These are phyloP conservation scores for Piscicola geometra DNA, from an alignment of 2,888 invertebrate species.

Conservation along the genomic window DNA sequence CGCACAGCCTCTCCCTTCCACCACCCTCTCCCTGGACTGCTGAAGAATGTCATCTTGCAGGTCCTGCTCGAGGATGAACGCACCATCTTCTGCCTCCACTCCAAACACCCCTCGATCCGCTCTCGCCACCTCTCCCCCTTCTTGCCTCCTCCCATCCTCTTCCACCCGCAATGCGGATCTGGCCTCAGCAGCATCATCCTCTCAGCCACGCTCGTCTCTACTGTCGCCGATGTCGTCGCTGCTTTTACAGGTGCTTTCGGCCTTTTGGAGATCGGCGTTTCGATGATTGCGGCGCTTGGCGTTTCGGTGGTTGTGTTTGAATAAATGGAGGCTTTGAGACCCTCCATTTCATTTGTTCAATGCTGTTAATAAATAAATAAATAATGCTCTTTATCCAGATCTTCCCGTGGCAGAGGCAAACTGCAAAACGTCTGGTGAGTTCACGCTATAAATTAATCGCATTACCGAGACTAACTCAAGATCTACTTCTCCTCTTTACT, in stretches of 20 bases:
- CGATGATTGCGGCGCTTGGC: background rate
- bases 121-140: conserved; percentile 40
- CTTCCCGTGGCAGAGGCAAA: background rate
- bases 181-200: conserved; percentile 70
- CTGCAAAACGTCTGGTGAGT: background rate
- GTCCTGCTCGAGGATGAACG: conserved; percentile 80
- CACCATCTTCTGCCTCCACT: conserved; percentile 54
- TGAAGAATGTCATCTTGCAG: conserved; percentile 77
- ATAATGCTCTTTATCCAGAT: too few species aligned
- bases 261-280: background rate
- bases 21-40: conserved; percentile 70
- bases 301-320: background rate
- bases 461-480: too few species aligned
- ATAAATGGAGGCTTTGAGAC: background rate
- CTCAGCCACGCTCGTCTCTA: conserved; percentile 70
- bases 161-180: conserved; percentile 70
- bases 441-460: too few species aligned
- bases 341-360: too few species aligned
- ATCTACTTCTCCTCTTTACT: too few species aligned
- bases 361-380: too few species aligned
- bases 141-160: conserved; percentile 39
- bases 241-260: conserved; percentile 56
- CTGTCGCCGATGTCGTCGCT: conserved; percentile 69
- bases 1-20: background rate
- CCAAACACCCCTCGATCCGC: conserved; percentile 40